Evolutionary conservation across 2,888 invertebrate species (phyloP).

Genomic region (Cantharis lateralis): DNA sequence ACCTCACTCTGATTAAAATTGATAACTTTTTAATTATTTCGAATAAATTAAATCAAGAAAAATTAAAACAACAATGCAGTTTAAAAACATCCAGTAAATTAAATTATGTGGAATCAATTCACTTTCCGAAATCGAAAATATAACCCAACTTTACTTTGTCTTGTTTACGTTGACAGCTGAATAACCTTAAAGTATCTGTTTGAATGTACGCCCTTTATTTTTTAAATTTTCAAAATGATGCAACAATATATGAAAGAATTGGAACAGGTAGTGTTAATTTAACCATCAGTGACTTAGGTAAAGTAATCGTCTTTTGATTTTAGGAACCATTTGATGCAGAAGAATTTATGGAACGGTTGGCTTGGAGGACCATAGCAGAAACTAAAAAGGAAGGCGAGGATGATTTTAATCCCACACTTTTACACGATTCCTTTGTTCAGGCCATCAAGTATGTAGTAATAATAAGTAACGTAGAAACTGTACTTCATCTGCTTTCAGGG

Average conservation of each 20-base stretch:
- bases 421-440: constrained; percentile 91
- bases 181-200: not conserved
- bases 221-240: constrained; percentile 64
- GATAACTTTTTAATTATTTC: not conserved
- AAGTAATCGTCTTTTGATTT: constrained; percentile 33
- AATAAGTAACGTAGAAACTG: not conserved
- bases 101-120: not conserved
- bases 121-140: not conserved
- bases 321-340: constrained; percentile 97
- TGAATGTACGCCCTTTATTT: not conserved
- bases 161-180: not conserved
- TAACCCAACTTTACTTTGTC: not conserved
- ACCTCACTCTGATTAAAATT: not conserved
- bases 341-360: constrained; percentile 95
- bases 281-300: constrained; percentile 1
- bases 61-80: not conserved
- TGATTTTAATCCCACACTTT: constrained; percentile 81
- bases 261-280: constrained; percentile 68
- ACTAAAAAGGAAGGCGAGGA: constrained; percentile 68
- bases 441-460: constrained; percentile 73
- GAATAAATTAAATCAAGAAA: not conserved
- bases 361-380: constrained; percentile 87
- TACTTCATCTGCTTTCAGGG: constrained; percentile 49
- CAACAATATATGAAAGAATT: constrained; percentile 87
- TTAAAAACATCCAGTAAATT: not conserved